These are phyloP conservation scores for Cyprinodon brontotheroides DNA, from an alignment of 2,113 vertebrate species.

Conservation along the genomic window DNA sequence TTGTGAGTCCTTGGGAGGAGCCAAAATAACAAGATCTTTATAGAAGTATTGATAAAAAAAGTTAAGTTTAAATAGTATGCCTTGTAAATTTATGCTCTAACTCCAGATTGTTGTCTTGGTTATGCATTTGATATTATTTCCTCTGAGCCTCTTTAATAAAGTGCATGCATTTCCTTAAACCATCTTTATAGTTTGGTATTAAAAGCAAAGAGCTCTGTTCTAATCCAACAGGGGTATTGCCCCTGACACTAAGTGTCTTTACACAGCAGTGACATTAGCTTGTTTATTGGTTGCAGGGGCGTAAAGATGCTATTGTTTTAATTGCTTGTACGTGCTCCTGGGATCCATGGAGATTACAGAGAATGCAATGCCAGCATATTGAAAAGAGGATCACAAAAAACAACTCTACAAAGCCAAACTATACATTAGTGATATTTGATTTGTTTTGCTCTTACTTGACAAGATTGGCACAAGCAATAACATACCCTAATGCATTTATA, in stretches of 20 bases:
- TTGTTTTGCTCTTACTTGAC: constrained; percentile 63
- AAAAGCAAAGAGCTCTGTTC: constrained; percentile 71
- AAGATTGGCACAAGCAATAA: constrained; percentile 51
- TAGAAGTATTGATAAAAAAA: constrained; percentile 61
- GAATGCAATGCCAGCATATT: constrained; percentile 81
- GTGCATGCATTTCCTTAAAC: constrained; percentile 78
- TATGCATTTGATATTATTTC: constrained; percentile 80
- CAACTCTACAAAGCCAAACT: constrained; percentile 68
- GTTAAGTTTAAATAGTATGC: constrained; percentile 59
- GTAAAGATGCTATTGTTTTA: constrained; percentile 83
- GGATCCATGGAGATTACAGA: constrained; percentile 79
- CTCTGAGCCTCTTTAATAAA: constrained; percentile 79
- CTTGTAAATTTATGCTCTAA: constrained; percentile 58
- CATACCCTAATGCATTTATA: constrained; percentile 40
- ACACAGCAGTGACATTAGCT: constrained; percentile 81
- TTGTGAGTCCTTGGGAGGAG: constrained; percentile 31
- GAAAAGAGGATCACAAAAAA: constrained; percentile 72
- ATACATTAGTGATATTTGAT: constrained; percentile 74
- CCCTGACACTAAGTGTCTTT: constrained; percentile 78
- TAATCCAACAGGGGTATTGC: constrained; percentile 79
- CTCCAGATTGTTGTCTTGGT: constrained; percentile 62
- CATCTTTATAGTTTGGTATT: constrained; percentile 75
- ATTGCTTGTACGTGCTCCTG: constrained; percentile 81
- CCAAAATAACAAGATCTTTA: constrained; percentile 30
- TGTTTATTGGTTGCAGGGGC: constrained; percentile 83